Conservation (phyloP, 2,797 vertebrate genomes). For the Danio albolineatus region DNA sequence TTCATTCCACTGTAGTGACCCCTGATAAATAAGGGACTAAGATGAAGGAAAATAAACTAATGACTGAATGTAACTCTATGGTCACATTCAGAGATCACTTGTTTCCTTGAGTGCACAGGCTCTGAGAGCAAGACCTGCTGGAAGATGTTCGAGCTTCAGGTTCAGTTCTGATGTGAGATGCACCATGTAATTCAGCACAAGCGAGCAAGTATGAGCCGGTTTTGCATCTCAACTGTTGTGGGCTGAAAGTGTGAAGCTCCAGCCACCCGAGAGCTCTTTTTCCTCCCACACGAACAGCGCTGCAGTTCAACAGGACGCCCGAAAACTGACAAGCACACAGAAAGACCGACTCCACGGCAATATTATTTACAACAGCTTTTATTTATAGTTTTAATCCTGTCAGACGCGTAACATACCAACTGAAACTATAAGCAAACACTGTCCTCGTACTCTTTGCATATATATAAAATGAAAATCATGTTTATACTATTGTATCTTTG, state of each 20-base stretch:
- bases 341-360: background rate
- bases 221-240: constrained; percentile 23
- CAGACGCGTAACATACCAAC: background rate
- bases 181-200: background rate
- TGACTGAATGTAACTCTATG: background rate
- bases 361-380: background rate
- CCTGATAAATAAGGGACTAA: too few species aligned
- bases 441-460: background rate
- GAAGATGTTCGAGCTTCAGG: background rate
- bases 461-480: background rate
- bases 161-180: too few species aligned
- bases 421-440: background rate
- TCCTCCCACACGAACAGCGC: constrained; percentile 11
- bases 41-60: too few species aligned
- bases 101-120: background rate
- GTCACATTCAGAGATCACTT: background rate
- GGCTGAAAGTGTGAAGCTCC: constrained; percentile 22
- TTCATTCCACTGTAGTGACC: too few species aligned
- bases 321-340: background rate
- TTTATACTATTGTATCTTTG: background rate
- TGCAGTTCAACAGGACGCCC: background rate
- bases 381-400: background rate
- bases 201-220: constrained; percentile 3
- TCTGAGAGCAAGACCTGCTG: background rate
- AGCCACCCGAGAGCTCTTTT: constrained; percentile 10